A percentile compares a stretch with the other conserved stretches of the same genome.
These are phyloP conservation scores for Spheniscus mendiculus DNA, from an alignment of 2,113 vertebrate genomes.

Conservation along the genomic window DNA sequence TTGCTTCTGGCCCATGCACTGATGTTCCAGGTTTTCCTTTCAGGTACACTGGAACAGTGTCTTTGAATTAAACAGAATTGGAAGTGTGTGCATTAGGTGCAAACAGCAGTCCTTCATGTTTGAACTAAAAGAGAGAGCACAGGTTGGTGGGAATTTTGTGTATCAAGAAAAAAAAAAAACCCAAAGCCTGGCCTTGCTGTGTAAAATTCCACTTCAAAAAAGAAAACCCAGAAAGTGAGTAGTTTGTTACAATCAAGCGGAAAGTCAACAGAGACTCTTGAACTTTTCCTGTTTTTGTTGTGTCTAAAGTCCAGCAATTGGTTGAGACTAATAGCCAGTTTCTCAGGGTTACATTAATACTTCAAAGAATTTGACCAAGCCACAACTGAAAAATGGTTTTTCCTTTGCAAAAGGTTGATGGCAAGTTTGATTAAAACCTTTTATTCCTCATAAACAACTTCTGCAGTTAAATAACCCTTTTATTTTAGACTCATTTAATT, in stretches of 20 bases:
- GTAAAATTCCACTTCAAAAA: conserved; percentile 60
- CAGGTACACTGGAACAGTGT: not conserved
- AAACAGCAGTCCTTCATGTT: not conserved
- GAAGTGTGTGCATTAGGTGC: not conserved
- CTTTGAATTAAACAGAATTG: not conserved
- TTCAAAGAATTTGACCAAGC: conserved; percentile 46
- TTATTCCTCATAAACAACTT: conserved; percentile 27
- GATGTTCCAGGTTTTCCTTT: not conserved
- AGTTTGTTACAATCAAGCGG: conserved; percentile 60
- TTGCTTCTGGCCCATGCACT: not conserved
- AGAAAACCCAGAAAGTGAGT: conserved; percentile 46
- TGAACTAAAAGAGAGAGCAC: not conserved
- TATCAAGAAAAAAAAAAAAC: not conserved
- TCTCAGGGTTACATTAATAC: conserved; percentile 60
- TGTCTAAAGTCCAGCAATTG: conserved; percentile 57
- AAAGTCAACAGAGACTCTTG: conserved; percentile 64
- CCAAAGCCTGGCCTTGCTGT: not conserved
- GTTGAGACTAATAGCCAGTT: conserved; percentile 43
- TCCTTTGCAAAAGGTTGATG: conserved; percentile 48
- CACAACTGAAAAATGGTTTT: conserved; percentile 52
- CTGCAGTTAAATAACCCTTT: not conserved
- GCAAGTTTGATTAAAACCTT: conserved; percentile 38
- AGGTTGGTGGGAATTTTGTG: conserved; percentile 30
- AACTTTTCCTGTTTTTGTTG: conserved; percentile 71
- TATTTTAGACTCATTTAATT: not conserved